Percentiles rank a stretch among this genome's conserved stretches.
Evolutionary conservation across 2,113 vertebrate species (phyloP).

Genomic region (Ictalurus furcatus): DNA sequence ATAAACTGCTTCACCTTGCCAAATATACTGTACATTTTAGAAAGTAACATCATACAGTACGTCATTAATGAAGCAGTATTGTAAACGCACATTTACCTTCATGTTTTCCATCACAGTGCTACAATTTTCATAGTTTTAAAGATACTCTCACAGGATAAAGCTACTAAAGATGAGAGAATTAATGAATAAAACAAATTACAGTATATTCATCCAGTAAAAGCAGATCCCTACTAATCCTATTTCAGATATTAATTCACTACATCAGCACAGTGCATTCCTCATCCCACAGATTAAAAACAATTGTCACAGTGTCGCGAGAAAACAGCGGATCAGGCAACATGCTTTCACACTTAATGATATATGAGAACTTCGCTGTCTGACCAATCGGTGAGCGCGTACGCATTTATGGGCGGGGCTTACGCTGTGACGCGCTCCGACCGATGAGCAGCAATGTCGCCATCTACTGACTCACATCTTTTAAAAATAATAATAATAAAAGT

Average conservation of each 20-base stretch:
- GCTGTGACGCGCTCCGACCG: background rate
- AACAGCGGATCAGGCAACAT: background rate
- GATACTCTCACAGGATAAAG: background rate
- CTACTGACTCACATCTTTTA: conserved; percentile 28
- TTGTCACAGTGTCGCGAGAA: background rate
- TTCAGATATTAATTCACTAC: background rate
- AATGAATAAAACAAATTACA: background rate
- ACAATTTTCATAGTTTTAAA: background rate
- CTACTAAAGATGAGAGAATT: background rate
- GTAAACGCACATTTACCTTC: background rate
- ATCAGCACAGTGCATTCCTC: background rate
- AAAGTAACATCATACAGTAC: background rate
- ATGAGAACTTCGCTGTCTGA: conserved; percentile 1
- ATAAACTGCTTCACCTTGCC: background rate
- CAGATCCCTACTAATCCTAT: background rate
- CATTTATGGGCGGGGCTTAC: conserved; percentile 33
- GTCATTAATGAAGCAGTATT: background rate
- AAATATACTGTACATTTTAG: background rate
- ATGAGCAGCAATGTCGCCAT: conserved; percentile 49
- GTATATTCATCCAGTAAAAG: background rate
- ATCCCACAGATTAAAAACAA: too few species aligned
- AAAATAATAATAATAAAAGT: too few species aligned
- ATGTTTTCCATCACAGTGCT: too few species aligned
- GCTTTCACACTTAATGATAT: conserved; percentile 12
- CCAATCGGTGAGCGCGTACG: conserved; percentile 32